Conservation (phyloP, 2,888 invertebrate species). For the Rotaria socialis region DNA sequence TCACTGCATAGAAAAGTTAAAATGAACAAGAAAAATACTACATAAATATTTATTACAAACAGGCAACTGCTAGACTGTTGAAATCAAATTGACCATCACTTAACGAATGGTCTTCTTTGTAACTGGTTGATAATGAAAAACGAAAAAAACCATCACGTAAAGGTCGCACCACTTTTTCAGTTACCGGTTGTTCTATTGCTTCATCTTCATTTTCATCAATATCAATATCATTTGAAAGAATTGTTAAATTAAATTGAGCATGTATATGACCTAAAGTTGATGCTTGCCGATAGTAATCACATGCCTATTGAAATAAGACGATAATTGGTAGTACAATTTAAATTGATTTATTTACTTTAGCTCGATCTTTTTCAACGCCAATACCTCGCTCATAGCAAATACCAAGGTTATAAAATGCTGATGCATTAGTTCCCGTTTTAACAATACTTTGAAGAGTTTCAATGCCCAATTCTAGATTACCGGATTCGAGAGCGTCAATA, state of each 20-base stretch:
- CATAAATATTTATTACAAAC: background rate
- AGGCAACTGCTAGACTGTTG: background rate
- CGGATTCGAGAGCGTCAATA: background rate
- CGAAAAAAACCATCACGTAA: background rate
- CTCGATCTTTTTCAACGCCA: slow-evolving; percentile 1
- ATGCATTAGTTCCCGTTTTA: background rate
- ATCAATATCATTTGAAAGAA: slow-evolving; percentile 12
- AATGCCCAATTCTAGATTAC: background rate
- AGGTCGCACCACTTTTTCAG: background rate
- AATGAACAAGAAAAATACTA: background rate
- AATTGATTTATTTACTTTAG: background rate
- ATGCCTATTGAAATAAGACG: background rate
- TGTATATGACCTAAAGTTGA: background rate
- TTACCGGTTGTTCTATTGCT: background rate
- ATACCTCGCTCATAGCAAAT: slow-evolving; percentile 9
- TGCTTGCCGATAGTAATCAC: slow-evolving; percentile 2
- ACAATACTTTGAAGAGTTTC: background rate
- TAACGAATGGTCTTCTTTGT: background rate
- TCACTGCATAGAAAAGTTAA: background rate
- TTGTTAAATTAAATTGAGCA: slow-evolving; percentile 4
- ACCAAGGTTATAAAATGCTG: slow-evolving; percentile 17
- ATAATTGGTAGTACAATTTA: background rate
- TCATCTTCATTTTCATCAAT: background rate
- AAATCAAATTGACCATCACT: background rate
- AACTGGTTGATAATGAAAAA: background rate